A percentile compares a stretch with the other conserved stretches of the same genome.
Conservation (phyloP, 2,113 vertebrate species). For the Sorex araneus region DNA sequence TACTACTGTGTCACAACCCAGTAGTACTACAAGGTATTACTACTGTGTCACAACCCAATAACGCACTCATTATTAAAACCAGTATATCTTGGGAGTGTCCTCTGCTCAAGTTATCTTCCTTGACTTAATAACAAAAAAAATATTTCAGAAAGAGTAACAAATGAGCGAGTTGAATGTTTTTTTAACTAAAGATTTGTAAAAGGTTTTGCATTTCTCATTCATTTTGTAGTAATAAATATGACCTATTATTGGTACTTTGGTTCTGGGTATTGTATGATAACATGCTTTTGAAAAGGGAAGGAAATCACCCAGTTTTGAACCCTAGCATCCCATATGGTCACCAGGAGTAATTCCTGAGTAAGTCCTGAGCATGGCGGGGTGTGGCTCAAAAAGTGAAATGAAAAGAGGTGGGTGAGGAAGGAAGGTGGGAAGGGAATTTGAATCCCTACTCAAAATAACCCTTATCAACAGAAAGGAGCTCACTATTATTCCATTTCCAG, state of each 20-base stretch:
- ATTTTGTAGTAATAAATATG: background rate
- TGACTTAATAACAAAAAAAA: background rate
- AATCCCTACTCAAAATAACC: too few relatives aligned
- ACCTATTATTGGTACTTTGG: background rate
- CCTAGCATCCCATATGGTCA: too few relatives aligned
- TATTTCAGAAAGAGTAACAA: background rate
- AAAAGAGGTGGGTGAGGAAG: too few relatives aligned
- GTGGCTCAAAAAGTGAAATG: too few relatives aligned
- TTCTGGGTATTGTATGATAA: too few relatives aligned
- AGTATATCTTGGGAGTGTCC: background rate
- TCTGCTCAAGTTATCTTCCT: background rate
- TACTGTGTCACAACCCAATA: background rate
- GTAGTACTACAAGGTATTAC: too few relatives aligned
- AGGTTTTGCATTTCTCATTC: conserved; percentile 10
- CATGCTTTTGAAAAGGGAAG: too few relatives aligned
- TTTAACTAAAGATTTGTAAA: background rate
- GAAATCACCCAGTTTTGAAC: too few relatives aligned
- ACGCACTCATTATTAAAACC: background rate
- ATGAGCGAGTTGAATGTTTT: background rate
- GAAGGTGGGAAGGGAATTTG: too few relatives aligned
- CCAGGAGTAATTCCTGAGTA: too few relatives aligned
- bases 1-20: background rate
- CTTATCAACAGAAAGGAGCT: background rate
- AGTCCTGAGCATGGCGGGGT: too few relatives aligned
- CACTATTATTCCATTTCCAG: background rate